Percentiles rank a stretch among this genome's conserved stretches.
These are phyloP conservation scores for Trichoplusia ni DNA, from an alignment of 1,140 invertebrate genomes.

Conservation along the genomic window DNA sequence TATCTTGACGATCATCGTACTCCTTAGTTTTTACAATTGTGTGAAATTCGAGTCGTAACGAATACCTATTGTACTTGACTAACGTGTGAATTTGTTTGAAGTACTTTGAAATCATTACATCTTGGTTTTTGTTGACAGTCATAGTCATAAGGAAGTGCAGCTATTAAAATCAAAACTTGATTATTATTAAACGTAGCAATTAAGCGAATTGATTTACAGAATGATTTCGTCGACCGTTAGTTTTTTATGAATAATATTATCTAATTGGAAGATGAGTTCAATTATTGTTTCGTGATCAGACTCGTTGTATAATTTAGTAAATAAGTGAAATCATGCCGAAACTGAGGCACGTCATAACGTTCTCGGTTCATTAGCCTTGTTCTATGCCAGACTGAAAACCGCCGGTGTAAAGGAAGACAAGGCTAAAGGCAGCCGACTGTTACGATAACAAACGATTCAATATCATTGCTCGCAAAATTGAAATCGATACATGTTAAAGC, in stretches of 20 bases:
- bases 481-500: constrained; percentile 34
- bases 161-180: constrained; percentile 1
- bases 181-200: background rate
- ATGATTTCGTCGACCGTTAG: constrained; percentile 36
- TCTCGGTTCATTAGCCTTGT: constrained; percentile 69
- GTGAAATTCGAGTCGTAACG: constrained; percentile 30
- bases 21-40: constrained; percentile 32
- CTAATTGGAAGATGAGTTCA: constrained; percentile 49
- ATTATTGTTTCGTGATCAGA: constrained; percentile 60
- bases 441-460: constrained; percentile 62
- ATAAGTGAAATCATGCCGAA: constrained; percentile 74
- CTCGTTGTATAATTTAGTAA: constrained; percentile 53
- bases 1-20: constrained; percentile 15
- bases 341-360: constrained; percentile 59
- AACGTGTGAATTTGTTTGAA: constrained; percentile 22
- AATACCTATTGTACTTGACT: constrained; percentile 30
- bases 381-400: constrained; percentile 68
- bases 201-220: constrained; percentile 13
- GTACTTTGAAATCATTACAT: constrained; percentile 23
- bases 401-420: constrained; percentile 66
- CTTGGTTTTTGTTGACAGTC: constrained; percentile 26
- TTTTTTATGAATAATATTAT: constrained; percentile 50
- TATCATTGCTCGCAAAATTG: constrained; percentile 52
- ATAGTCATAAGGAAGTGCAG: constrained; percentile 29
- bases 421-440: constrained; percentile 67